Evolutionary conservation across 2,113 vertebrate genomes (phyloP).

Genomic region (Cranoglanis bouderius): DNA sequence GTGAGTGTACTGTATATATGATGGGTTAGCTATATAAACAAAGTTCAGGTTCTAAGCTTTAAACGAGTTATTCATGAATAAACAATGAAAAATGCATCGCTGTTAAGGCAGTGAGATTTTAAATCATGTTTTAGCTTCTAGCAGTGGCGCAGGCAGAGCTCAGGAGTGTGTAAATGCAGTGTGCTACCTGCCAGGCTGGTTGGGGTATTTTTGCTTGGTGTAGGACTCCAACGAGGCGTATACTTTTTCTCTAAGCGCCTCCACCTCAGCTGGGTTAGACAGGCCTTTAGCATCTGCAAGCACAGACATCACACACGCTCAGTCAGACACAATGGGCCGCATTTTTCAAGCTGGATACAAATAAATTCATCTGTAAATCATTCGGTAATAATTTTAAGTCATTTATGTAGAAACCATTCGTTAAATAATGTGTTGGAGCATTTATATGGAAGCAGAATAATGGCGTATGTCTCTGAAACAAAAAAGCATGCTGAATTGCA

Average conservation of each 20-base stretch:
- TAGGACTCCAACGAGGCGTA: constrained; percentile 95
- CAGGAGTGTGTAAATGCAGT: not conserved
- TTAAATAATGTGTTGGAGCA: not conserved
- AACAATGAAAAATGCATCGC: not conserved
- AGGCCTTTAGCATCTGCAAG: constrained; percentile 90
- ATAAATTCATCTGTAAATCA: not conserved
- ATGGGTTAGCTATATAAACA: not conserved
- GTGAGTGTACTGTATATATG: too few relatives aligned
- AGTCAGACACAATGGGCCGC: not conserved
- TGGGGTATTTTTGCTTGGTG: constrained; percentile 95
- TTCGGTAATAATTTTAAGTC: too few relatives aligned
- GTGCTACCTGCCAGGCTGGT: constrained; percentile 91
- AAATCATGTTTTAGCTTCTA: not conserved
- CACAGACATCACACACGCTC: constrained; percentile 8
- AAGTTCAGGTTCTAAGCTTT: not conserved
- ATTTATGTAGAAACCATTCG: not conserved
- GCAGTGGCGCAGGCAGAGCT: not conserved
- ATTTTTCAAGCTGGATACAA: not conserved
- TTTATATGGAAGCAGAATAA: not conserved
- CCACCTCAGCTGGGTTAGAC: constrained; percentile 89
- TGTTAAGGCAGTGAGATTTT: not conserved
- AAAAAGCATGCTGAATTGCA: too few relatives aligned
- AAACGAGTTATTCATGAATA: not conserved
- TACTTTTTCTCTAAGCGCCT: constrained; percentile 88
- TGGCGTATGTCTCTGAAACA: not conserved